Base-by-base conservation (phyloP, 2,113 vertebrate genomes). In the Zeus faber region DNA sequence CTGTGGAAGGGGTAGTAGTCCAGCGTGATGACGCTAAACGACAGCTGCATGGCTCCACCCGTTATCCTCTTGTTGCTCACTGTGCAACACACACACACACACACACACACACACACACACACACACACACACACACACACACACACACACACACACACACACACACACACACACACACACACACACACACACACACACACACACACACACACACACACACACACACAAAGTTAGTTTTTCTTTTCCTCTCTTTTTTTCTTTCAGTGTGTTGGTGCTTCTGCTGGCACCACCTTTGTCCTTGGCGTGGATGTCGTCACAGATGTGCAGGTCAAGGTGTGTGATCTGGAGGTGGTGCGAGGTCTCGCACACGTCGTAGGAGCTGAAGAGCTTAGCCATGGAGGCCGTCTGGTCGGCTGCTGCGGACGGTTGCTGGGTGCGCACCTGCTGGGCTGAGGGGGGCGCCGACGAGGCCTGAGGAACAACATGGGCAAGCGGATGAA, bases 1-100 rank as follows among this genome's bases (percentile, higher is more conserved):
- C 92, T 93, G 84, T 99, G 96, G 72, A 93, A 96, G 5, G 96
- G 97, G 16, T 99, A 99, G 74, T 99, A 99, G 73, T 99, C 97
- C 72, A 99, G 79, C 16, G 93, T 96, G 70, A 99, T 91, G 51
- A 91, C 87, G 67, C 91, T 94, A 82, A 99, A 98, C 55, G 97
- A 98, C 33, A 99, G 85, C 64, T 99, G 97, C 96, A 99, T 98
- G 62, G 97, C 97, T 37, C 95, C 97, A 61, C 96, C 94, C 1
- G 92, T 92, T 69, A 98, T 83, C 63, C 92, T 90, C 62, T 94
- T 93, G 17, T 91, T 91, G 65, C 83, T 80, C 46, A 88, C 96
- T 98, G 76, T 1, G 50, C 24, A n/a, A 35, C 8, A 44, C 2
- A 54, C 24, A 49, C 25, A 20, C 3, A 11, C 6, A 14, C 4